Percentiles rank a stretch among this genome's conserved stretches.
Evolutionary conservation across 2,888 invertebrate species (phyloP).

Genomic region (Frankliniella intonsa): DNA sequence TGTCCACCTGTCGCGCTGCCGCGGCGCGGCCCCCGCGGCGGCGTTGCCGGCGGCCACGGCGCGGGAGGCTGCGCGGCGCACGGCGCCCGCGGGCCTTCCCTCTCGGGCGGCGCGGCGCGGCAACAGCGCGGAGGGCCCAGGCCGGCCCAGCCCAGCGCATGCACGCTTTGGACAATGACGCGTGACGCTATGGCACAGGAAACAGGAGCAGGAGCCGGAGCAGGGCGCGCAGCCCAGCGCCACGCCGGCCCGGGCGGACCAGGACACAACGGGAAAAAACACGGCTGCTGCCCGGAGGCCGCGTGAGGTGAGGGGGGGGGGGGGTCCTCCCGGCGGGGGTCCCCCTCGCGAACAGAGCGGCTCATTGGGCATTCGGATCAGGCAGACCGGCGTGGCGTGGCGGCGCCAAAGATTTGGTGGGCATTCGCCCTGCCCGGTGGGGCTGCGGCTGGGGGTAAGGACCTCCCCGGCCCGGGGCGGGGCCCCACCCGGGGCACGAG

Average conservation of each 20-base stretch:
- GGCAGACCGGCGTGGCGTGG: background rate
- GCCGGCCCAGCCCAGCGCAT: background rate
- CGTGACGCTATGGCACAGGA: background rate
- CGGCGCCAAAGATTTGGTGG: no score
- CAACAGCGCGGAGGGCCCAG: background rate
- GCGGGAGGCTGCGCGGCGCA: no score
- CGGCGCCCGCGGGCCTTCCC: background rate
- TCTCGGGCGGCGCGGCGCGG: background rate
- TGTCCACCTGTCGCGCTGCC: no score
- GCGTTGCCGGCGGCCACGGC: background rate
- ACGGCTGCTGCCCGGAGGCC: no score
- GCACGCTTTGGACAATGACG: constrained; percentile 21
- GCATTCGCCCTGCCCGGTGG: background rate
- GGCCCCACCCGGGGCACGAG: background rate
- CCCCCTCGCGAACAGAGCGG: background rate
- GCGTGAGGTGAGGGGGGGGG: no score
- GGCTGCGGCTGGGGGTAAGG: background rate
- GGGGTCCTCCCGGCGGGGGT: background rate
- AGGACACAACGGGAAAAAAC: background rate
- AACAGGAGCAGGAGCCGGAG: background rate
- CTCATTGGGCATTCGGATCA: background rate
- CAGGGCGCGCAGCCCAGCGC: background rate
- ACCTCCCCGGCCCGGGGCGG: background rate
- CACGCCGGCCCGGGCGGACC: background rate
- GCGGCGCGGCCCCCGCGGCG: background rate